Conservation (phyloP, 2,888 invertebrate genomes). For the Dascillus cervinus region DNA sequence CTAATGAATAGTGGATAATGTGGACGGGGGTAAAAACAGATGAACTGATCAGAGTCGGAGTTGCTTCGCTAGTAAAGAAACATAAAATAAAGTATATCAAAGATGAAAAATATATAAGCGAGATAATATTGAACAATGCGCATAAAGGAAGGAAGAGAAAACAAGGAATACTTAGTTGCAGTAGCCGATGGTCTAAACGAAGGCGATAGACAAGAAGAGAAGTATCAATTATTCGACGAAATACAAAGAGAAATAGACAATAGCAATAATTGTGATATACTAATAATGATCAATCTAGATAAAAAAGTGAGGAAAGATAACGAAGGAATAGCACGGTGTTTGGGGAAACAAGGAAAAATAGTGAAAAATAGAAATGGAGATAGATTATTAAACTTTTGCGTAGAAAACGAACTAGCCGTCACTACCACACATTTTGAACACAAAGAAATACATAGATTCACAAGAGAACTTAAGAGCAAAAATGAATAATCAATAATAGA, state of each 20-base stretch:
- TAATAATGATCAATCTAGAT: neutral
- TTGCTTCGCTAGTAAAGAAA: neutral
- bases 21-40: neutral
- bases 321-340: neutral
- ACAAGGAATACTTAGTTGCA: neutral
- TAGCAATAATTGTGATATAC: neutral
- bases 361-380: neutral
- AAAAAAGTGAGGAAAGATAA: neutral
- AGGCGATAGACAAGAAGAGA: neutral
- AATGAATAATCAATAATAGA: conserved; percentile 9
- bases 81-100: neutral
- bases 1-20: neutral
- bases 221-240: too few species aligned
- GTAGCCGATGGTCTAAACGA: neutral
- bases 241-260: neutral
- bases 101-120: neutral
- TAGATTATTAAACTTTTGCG: too few species aligned
- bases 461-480: conserved; percentile 7
- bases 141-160: neutral
- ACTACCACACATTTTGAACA: conserved; percentile 7
- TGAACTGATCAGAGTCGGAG: neutral
- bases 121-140: too few species aligned
- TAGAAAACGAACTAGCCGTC: too few species aligned
- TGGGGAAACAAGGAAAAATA: neutral
- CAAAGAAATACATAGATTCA: conserved; percentile 7